A percentile compares a stretch with the other conserved stretches of the same genome.
Conservation (phyloP, 2,888 invertebrate species). For the Tetragonula carbonaria region DNA sequence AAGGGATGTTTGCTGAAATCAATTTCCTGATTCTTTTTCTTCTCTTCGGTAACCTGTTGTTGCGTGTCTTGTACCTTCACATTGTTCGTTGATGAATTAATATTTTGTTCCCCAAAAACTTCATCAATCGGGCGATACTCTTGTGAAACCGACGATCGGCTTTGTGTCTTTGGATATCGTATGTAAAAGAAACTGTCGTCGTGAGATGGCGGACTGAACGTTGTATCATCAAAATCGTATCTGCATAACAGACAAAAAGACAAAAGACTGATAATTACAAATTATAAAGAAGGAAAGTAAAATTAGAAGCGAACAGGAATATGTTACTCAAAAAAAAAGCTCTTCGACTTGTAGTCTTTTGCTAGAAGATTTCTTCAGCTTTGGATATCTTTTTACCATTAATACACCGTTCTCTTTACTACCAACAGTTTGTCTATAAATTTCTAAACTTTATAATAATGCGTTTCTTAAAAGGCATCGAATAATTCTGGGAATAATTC, state of each 20-base stretch:
- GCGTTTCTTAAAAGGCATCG: neutral
- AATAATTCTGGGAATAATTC: neutral
- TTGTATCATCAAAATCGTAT: constrained; percentile 86
- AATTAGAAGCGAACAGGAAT: neutral
- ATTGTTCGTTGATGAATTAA: constrained; percentile 43
- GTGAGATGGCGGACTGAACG: constrained; percentile 90
- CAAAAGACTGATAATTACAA: neutral
- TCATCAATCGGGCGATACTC: constrained; percentile 76
- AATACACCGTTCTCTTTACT: neutral
- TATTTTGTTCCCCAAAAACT: constrained; percentile 69
- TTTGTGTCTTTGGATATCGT: constrained; percentile 84
- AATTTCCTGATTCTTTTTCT: constrained; percentile 62
- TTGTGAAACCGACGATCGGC: constrained; percentile 59
- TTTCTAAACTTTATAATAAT: neutral
- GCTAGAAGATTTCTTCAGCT: neutral
- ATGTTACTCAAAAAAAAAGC: neutral
- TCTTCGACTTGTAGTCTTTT: neutral
- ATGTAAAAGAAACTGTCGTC: constrained; percentile 91
- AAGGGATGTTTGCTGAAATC: constrained; percentile 88
- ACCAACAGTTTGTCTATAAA: neutral
- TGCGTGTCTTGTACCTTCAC: constrained; percentile 10
- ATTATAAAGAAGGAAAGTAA: neutral
- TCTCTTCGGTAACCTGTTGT: neutral
- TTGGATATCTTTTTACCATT: constrained; percentile 10
- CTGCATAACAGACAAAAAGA: constrained; percentile 75